A percentile compares a stretch with the other conserved stretches of the same genome.
Conservation (phyloP, 2,888 invertebrate genomes). For the Drosophila conformis region DNA sequence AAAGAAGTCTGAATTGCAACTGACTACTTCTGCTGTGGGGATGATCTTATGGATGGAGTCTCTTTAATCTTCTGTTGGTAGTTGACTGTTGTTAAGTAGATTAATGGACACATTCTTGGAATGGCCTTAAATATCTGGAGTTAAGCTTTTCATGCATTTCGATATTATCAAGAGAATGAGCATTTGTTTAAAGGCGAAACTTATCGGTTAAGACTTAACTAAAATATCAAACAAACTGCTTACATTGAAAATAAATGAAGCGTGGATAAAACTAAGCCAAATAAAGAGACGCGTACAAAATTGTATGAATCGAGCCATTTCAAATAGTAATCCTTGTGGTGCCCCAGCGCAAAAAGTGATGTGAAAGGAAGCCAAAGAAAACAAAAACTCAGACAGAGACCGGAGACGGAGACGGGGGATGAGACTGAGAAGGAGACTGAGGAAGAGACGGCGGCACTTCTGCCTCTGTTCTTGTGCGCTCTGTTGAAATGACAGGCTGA, state of each 20-base stretch:
- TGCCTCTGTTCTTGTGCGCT: slow-evolving; percentile 39
- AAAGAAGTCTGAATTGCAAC: not conserved
- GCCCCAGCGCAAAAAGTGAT: slow-evolving; percentile 2
- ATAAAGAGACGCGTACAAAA: not conserved
- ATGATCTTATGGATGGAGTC: not conserved
- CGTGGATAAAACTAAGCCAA: not conserved
- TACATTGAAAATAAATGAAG: not conserved
- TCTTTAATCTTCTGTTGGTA: not conserved
- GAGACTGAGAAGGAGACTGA: not conserved
- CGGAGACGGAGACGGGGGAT: not conserved
- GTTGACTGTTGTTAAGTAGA: not conserved
- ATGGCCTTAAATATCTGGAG: not conserved
- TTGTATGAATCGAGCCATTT: slow-evolving; percentile 1
- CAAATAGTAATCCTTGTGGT: slow-evolving; percentile 25
- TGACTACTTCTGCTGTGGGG: not conserved
- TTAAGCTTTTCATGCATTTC: not conserved
- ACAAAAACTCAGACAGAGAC: slow-evolving; percentile 19
- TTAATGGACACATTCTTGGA: not conserved
- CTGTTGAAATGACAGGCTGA: slow-evolving; percentile 66
- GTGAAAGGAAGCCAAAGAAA: slow-evolving; percentile 16
- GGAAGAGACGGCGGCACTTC: slow-evolving; percentile 45
- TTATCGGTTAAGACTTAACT: not conserved
- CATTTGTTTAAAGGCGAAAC: not conserved
- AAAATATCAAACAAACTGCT: not conserved
- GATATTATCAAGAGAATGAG: not conserved